phyloP scores from a whole-genome alignment of 37 sponge, comb jelly and placozoan species.

The Petrosia ficiformis region DNA sequence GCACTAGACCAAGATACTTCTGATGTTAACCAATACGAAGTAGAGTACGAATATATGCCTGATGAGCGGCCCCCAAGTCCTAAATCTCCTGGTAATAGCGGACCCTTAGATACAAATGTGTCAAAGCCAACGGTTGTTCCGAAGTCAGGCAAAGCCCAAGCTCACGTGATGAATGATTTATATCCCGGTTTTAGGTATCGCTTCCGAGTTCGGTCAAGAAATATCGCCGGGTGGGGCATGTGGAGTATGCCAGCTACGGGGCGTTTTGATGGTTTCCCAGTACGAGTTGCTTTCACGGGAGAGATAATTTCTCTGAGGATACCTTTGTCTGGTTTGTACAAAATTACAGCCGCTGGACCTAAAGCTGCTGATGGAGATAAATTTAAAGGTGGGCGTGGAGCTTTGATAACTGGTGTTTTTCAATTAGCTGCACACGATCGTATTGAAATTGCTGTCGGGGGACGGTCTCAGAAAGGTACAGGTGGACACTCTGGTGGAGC shows the following conservation, averaged over 20 bases:
- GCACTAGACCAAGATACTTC: constrained; percentile 9
- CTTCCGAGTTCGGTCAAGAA: constrained; percentile 59
- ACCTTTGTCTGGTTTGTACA: constrained; percentile 46
- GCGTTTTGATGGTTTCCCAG: constrained; percentile 46
- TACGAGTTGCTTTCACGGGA: constrained; percentile 26
- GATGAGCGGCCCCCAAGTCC: neutral
- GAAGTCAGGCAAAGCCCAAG: constrained; percentile 33
- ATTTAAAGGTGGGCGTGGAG: constrained; percentile 57
- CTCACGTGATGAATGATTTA: constrained; percentile 29
- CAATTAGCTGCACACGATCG: constrained; percentile 49
- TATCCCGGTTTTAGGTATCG: constrained; percentile 53
- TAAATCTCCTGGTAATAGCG: neutral
- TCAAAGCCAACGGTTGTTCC: constrained; percentile 12
- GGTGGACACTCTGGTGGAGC: constrained; percentile 61
- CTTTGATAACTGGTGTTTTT: constrained; percentile 52
- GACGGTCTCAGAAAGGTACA: constrained; percentile 38
- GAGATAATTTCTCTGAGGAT: constrained; percentile 40
- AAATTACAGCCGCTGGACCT: constrained; percentile 62
- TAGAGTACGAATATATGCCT: constrained; percentile 54
- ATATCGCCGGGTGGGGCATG: constrained; percentile 74
- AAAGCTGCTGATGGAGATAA: constrained; percentile 53
- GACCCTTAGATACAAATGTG: neutral
- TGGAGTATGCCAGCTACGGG: constrained; percentile 52
- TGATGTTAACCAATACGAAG: constrained; percentile 25
- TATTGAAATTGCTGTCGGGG: constrained; percentile 60